phyloP scores from a whole-genome alignment of 2,113 vertebrate genomes.

The Aphyosemion australe region DNA sequence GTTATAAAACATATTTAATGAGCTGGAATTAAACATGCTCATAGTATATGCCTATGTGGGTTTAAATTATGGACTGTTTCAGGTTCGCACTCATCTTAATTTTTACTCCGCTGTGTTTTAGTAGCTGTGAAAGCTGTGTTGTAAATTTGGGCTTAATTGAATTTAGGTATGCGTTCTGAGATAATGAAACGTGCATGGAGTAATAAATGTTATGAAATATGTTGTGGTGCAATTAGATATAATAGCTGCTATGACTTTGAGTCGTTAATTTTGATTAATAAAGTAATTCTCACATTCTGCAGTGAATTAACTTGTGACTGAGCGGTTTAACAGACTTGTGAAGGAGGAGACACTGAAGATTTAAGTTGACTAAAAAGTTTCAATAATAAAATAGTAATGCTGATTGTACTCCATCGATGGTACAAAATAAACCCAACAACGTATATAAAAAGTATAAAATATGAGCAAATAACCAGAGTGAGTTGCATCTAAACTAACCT shows the following conservation, averaged over 20 bases:
- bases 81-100: constrained; percentile 16
- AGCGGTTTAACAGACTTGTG: neutral
- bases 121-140: constrained; percentile 5
- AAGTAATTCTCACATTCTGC: constrained; percentile 9
- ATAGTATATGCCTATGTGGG: constrained; percentile 19
- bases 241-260: constrained; percentile 37
- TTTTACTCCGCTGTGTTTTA: constrained; percentile 40
- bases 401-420: too few relatives aligned
- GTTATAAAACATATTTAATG: constrained; percentile 62
- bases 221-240: constrained; percentile 46
- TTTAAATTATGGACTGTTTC: constrained; percentile 45
- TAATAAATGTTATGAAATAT: constrained; percentile 47
- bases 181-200: constrained; percentile 51
- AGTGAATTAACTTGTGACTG: constrained; percentile 23
- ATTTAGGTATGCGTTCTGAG: constrained; percentile 51
- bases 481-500: too few relatives aligned
- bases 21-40: constrained; percentile 41
- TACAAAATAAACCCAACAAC: too few relatives aligned
- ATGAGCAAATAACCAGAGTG: too few relatives aligned
- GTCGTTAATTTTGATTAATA: constrained; percentile 12
- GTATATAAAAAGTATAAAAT: too few relatives aligned
- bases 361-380: too few relatives aligned
- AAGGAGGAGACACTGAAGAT: neutral
- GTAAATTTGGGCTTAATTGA: constrained; percentile 58
- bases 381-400: too few relatives aligned